Evolutionary conservation across 2,113 vertebrate genomes (phyloP), one percentile per base, ranked within the genome.

Genomic region (Andinoacara biseriatus): DNA sequence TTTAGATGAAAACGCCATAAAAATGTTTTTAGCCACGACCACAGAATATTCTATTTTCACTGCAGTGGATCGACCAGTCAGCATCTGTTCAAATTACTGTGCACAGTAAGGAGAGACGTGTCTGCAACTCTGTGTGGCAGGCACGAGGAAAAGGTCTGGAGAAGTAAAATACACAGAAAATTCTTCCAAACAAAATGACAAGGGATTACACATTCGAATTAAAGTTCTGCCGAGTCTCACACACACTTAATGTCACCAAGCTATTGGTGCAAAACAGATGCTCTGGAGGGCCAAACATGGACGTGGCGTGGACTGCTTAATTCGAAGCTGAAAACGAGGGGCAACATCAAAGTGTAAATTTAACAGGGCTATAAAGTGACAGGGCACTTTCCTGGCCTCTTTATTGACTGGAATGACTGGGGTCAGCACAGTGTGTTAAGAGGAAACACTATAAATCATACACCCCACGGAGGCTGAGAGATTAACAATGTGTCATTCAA

Each of bases 281-380:
- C 83, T 90, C 80, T 75, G 26, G 35, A n/a, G 69, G 87, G 93
- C 93, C 92, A 91, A 76, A 88, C 87, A 29, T 82, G 89, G 83
- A 87, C 24, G 15, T 69, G 40, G 78, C 63, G 62, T 46, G 84
- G 92, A 88, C 91, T 85, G 83, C 89, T 84, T 91, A 93, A 91
- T 91, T 91, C 83, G 65, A 89, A 90, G 90, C 84, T 87, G 75
- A 93, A 91, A 93, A 93, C 7, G 61, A 90, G 84, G 67, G 82
- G 87, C 85, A 81, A 94, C 95, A 94, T 96, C 95, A 96, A 96
- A 96, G 95, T 91, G 93, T 91, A 88, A 72, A 94, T 95, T 95
- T 95, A 94, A 95, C 89, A 33, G 93, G 93, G 93, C 91, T 92
- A 88, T 96, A 94, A 95, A 95, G 93, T 93, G 82, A 89, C 93